Base-by-base conservation (phyloP, 2,888 invertebrate genomes). In the Drosophila stalkeri region DNA sequence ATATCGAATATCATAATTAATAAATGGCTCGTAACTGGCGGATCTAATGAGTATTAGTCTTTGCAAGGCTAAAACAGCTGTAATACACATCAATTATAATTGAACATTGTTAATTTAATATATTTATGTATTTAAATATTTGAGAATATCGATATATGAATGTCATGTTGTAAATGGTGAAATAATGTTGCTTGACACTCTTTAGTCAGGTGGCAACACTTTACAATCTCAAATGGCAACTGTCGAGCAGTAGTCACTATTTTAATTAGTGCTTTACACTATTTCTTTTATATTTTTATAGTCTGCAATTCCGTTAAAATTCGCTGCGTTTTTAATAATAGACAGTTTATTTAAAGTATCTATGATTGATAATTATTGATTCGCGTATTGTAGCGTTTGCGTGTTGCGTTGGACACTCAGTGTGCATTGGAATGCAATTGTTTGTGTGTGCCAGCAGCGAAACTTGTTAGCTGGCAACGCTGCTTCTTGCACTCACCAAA, bases 371-470 rank as follows among this genome's bases (percentile, higher is more conserved):
- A 37, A 0, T 9, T 33, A 37, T 7, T 16, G 23, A 20, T 31
- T 31, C 37, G 20, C 12, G 31, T 39, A 20, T 14, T 6, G 16
- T 18, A 23, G 12, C 7, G n/a, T 6, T 51, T 33, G 8, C 51
- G 1, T 27, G 8, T 44, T 41, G 23, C 18, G 16, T 41, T 55
- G 49, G 55, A 23, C 39, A 57, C 54, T 57, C 20, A 59, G 11
- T 78, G 12, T 78, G 77, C 75, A 79, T 77, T 56, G 79, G 79
- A 77, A 75, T 77, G 77, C 78, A 78, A 57, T 46, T 61, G 39
- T 18, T 44, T 49, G 46, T 55, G 61, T 56, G 61, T 56, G 37
- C 39, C 60, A 35, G n/a, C 51, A 60, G 63, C 57, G 57, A 74
- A 70, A 71, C 33, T 66, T 66, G 60, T 18, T 67, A 68, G 67